Base-by-base conservation (phyloP, 2,888 invertebrate species). In the Chymomyza procnemis region DNA sequence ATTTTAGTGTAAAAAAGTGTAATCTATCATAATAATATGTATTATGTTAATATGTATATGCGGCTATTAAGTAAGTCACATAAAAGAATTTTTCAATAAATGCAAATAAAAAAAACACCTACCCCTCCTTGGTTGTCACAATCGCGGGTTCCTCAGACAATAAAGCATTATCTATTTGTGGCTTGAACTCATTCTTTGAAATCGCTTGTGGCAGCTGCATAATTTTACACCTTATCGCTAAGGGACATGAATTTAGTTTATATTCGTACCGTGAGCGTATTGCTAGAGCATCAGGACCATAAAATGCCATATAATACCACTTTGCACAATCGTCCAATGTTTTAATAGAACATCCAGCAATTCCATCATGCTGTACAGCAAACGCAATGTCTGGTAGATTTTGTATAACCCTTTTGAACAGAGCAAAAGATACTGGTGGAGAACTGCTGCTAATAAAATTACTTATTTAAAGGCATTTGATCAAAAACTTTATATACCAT, bases 301-400 rank as follows among this genome's bases (percentile, higher is more conserved):
- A 80, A 30, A 81, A 80, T 0, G 60, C 52, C 12, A 71, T 19
- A 50, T 80, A 80, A 18, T 67, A 81, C 81, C 81, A 80, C 1
- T n/a, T 1, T 2, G 80, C 77, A 41, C 81, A 80, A 12, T 81
- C 76, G 8, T 80, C 80, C 22, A 78, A 48, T 3, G 78, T 59
- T 16, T 63, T 61, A 0, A 0, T 4, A 0, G 4, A 2, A 8
- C 16, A 50, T 0, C 2, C 21, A 18, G 22, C 50, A 12, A 57
- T 6, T 6, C 70, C 61, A 0, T 50, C 46, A 19, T 64, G 18
- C 48, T 80, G 77, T 19, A 80, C 54, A 5, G 77, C 54, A n/a
- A 72, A 74, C 8, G 72, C 73, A 18, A 80, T 78, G 14, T 82
- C 78, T 1, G 69, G 61, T 1, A 80, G 64, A 22, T 80, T 80